Conservation (phyloP, 1,140 invertebrate species). For the Drosophila paulistorum region DNA sequence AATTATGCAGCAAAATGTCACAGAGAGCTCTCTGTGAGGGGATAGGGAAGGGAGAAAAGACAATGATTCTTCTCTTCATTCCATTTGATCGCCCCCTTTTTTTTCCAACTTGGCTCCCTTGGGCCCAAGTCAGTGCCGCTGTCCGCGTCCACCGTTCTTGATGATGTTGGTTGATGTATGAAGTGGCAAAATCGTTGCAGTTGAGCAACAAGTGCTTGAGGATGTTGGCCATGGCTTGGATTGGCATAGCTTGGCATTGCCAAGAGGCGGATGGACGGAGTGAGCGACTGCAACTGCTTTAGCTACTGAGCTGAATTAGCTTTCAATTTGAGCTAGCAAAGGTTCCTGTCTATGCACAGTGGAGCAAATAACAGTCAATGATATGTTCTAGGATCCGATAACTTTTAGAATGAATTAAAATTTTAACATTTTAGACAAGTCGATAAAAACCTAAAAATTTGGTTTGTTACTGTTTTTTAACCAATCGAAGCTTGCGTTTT, state of each 20-base stretch:
- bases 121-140: neutral
- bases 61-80: neutral
- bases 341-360: slow-evolving; percentile 18
- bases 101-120: neutral
- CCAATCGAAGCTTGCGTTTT: no score
- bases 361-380: neutral
- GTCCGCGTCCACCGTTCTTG: neutral
- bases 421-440: no score
- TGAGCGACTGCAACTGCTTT: slow-evolving; percentile 35
- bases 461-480: no score
- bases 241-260: slow-evolving; percentile 19
- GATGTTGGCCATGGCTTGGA: slow-evolving; percentile 28
- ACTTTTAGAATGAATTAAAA: no score
- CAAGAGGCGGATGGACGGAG: slow-evolving; percentile 35
- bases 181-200: slow-evolving; percentile 70
- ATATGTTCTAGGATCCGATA: no score
- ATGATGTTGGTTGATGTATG: slow-evolving; percentile 65
- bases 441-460: no score
- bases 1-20: slow-evolving; percentile 79
- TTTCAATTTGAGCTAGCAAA: slow-evolving; percentile 49
- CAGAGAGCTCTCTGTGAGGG: slow-evolving; percentile 36
- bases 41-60: slow-evolving; percentile 23
- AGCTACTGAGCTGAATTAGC: slow-evolving; percentile 58
- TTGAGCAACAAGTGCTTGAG: slow-evolving; percentile 53
- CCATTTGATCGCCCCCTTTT: slow-evolving; percentile 6